Percentiles rank a stretch among this genome's conserved stretches.
Evolutionary conservation across 2,888 invertebrate species (phyloP).

Genomic region (Corythucha ciliata): DNA sequence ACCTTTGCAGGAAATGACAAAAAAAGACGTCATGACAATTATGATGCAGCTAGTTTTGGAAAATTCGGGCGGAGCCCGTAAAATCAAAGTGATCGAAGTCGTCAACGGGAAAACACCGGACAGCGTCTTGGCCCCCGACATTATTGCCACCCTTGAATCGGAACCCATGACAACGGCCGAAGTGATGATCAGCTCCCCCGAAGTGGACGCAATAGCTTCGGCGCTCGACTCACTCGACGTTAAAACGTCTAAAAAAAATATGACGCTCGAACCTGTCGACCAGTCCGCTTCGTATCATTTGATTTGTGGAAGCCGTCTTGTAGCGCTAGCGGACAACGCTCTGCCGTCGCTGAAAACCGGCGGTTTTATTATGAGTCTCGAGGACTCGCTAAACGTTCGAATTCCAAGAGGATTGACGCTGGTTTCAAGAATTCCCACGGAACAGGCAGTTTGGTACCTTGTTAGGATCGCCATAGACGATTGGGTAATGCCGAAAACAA

Average conservation of each 20-base stretch:
- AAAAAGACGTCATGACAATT: conserved; percentile 48
- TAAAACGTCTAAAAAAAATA: conserved; percentile 56
- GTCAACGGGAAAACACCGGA: conserved; percentile 56
- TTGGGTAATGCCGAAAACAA: conserved; percentile 41
- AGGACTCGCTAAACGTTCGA: no score
- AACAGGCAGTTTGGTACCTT: no score
- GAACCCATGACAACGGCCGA: conserved; percentile 57
- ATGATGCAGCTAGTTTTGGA: conserved; percentile 67
- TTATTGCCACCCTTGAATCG: conserved; percentile 55
- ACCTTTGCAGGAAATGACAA: conserved; percentile 18
- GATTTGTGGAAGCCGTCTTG: conserved; percentile 47
- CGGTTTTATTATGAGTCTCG: no score
- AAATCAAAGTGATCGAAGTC: conserved; percentile 62
- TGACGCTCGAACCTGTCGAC: conserved; percentile 49
- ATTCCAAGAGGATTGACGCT: no score
- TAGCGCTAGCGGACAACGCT: conserved; percentile 51
- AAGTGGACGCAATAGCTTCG: conserved; percentile 47
- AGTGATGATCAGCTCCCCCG: conserved; percentile 48
- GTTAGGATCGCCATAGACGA: no score
- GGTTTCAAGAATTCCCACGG: no score
- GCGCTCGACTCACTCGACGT: conserved; percentile 52
- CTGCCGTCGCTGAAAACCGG: conserved; percentile 53
- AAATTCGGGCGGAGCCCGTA: conserved; percentile 58
- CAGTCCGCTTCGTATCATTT: conserved; percentile 55
- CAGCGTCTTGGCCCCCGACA: conserved; percentile 49